Conservation (phyloP, 1,140 invertebrate genomes). For the Plectrocnemia conspersa region DNA sequence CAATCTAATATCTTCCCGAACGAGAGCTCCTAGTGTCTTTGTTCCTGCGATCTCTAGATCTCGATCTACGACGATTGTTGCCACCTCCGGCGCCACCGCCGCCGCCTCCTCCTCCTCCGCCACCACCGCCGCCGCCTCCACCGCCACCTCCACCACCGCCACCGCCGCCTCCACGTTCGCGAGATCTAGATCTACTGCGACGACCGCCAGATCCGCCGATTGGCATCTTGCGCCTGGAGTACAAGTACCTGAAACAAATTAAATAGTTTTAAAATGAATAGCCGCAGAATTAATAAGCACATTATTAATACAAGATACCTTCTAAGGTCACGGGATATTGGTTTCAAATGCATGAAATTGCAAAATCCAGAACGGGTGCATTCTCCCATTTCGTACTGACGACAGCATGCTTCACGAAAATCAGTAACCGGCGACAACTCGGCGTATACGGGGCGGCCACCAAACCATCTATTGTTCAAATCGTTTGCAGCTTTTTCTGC, state of each 20-base stretch:
- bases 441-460: conserved; percentile 95
- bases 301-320: conserved; percentile 53
- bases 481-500: conserved; percentile 95
- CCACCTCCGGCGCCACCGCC: conserved; percentile 33
- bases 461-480: conserved; percentile 98
- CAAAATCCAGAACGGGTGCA: conserved; percentile 98
- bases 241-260: conserved; percentile 52
- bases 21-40: conserved; percentile 46
- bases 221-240: conserved; percentile 52
- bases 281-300: neutral
- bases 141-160: conserved; percentile 39
- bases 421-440: conserved; percentile 98
- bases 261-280: conserved; percentile 41
- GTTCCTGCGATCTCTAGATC: conserved; percentile 50
- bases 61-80: conserved; percentile 46
- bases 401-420: conserved; percentile 97
- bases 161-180: conserved; percentile 42
- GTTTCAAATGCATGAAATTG: conserved; percentile 99
- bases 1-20: conserved; percentile 44
- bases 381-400: conserved; percentile 99
- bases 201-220: conserved; percentile 40
- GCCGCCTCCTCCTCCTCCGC: conserved; percentile 36
- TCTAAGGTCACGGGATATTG: conserved; percentile 88
- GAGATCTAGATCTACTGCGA: conserved; percentile 37
- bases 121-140: conserved; percentile 40